Base-by-base conservation (phyloP, 2,113 vertebrate genomes). In the Austrofundulus limnaeus region DNA sequence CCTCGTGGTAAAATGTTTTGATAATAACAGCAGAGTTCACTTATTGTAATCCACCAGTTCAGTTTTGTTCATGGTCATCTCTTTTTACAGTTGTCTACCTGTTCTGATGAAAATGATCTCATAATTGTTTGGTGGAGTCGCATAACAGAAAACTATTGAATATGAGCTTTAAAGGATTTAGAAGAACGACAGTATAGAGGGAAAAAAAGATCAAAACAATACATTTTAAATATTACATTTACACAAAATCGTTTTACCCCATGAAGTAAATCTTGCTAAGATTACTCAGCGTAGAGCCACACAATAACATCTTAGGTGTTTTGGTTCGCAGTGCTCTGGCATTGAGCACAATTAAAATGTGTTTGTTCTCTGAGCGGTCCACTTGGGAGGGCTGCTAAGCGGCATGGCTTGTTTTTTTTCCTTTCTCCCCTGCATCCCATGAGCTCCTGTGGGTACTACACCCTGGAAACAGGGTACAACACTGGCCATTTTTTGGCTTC, bases 311-410 rank as follows among this genome's bases (percentile, higher is more conserved):
- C 28, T 51, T 11, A 51, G 20, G 41, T 49, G 51, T 48, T 55
- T 79, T 46, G 54, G 45, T 51, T 61, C 56, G 52, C 46, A 24
- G 39, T 17, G 41, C 45, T 73, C 72, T 65, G 64, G 65, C 62
- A 51, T 49, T 41, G 60, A 82, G 54, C 59, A 62, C 86, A 91
- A 92, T 91, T 91, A 92, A 91, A 88, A 88, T 34, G 82, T 92
- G 90, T 92, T 92, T 92, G 87, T 90, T 88, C 86, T 66, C 53
- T 24, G 15, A 57, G 48, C 75, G 15, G 72, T 68, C 59, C 87
- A 70, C 56, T 1, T 34, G 82, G 77, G 80, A 78, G 53, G 61
- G 50, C 41, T 6, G 42, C 66, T 78, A 72, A 78, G 77, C n/a
- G 58, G 64, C 73, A 82, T 1, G 17, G 28, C 72, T 89, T 92